phyloP scores from a whole-genome alignment of 2,888 invertebrate genomes.

The Helleia helle region DNA sequence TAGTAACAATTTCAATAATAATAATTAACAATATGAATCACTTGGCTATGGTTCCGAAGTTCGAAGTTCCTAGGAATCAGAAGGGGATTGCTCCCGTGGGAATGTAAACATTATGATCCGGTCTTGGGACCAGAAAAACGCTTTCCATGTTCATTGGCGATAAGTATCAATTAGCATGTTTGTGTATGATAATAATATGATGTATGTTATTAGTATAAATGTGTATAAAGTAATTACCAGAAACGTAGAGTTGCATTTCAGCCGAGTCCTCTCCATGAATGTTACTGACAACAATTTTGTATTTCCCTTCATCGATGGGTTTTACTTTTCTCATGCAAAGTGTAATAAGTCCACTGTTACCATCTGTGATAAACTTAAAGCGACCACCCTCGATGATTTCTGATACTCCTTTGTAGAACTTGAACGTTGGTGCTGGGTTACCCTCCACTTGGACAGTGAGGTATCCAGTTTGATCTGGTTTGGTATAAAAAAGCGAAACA shows the following conservation, averaged over 20 bases:
- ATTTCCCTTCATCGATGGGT: slow-evolving; percentile 97
- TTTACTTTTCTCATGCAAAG: slow-evolving; percentile 97
- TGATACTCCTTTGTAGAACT: slow-evolving; percentile 94
- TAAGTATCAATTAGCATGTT: no score
- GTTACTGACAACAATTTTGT: slow-evolving; percentile 93
- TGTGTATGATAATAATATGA: no score
- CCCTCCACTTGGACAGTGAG: slow-evolving; percentile 95
- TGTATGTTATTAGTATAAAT: no score
- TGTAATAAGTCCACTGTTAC: slow-evolving; percentile 92
- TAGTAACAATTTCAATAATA: no score
- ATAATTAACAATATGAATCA: no score
- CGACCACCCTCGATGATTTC: slow-evolving; percentile 96
- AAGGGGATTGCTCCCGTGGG: no score
- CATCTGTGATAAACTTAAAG: slow-evolving; percentile 95
- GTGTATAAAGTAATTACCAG: slow-evolving; percentile 81
- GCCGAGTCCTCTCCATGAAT: slow-evolving; percentile 96
- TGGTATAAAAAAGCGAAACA: slow-evolving; percentile 6
- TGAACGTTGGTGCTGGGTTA: slow-evolving; percentile 94
- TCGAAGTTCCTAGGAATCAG: no score
- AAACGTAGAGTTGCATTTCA: slow-evolving; percentile 96
- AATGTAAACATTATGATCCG: no score
- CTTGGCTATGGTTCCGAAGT: no score
- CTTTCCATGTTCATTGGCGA: no score
- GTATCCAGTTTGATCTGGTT: slow-evolving; percentile 90
- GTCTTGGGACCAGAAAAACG: no score